Conservation (phyloP, 2,797 vertebrate species). For the Apodemus agrarius region DNA sequence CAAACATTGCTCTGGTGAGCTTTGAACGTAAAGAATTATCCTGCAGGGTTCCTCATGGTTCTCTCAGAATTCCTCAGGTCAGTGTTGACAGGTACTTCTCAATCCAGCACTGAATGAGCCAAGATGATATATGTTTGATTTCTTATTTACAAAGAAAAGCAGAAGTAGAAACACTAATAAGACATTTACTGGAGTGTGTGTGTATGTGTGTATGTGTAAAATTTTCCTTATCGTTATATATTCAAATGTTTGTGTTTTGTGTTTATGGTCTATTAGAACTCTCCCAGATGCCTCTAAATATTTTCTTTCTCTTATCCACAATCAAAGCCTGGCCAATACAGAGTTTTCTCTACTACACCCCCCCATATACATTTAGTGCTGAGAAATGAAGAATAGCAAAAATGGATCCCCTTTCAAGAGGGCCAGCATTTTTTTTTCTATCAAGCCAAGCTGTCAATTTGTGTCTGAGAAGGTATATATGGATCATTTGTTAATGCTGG, state of each 20-base stretch:
- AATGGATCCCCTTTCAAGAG: not conserved
- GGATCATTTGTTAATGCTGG: not conserved
- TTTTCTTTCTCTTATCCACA: too few relatives aligned
- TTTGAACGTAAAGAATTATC: not conserved
- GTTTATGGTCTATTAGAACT: not conserved
- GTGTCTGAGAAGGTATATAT: not conserved
- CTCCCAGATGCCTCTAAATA: not conserved
- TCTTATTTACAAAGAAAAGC: slow-evolving; percentile 28
- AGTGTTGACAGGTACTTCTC: not conserved
- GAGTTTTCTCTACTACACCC: not conserved
- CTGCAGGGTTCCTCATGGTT: not conserved
- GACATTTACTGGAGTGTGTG: not conserved
- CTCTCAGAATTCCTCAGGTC: not conserved
- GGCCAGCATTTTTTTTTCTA: too few relatives aligned
- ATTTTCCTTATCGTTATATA: not conserved
- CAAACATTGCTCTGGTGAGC: not conserved
- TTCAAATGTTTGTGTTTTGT: not conserved
- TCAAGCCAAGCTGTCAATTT: not conserved
- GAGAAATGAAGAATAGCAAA: not conserved
- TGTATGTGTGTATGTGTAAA: not conserved
- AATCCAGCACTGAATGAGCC: not conserved
- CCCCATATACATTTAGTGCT: not conserved
- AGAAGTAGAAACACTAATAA: not conserved
- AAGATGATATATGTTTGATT: not conserved
- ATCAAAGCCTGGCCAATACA: not conserved